A percentile compares a stretch with the other conserved stretches of the same genome.
Conservation (phyloP, 2,113 vertebrate species). For the Microtus richardsoni region DNA sequence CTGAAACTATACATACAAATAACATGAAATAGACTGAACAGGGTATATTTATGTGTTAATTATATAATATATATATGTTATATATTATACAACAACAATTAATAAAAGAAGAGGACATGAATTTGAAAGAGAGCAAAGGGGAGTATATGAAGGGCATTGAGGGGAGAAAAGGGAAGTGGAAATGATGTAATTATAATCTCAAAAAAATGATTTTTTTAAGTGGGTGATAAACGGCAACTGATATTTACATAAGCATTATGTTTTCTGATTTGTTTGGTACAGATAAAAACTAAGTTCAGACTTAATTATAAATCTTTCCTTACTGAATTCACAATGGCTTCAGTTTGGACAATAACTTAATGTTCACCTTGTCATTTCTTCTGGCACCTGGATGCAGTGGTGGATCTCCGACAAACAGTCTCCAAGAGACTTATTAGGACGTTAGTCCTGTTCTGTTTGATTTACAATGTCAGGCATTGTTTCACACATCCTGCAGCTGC, state of each 20-base stretch:
- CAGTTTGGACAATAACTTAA: background rate
- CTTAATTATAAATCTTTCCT: background rate
- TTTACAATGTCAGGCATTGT: background rate
- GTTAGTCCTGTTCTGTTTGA: background rate
- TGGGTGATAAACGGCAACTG: background rate
- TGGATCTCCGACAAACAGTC: background rate
- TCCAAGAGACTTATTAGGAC: background rate
- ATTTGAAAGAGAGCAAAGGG: background rate
- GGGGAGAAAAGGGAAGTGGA: background rate
- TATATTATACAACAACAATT: background rate
- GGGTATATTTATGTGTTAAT: no score
- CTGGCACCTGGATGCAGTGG: background rate
- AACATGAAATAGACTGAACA: background rate
- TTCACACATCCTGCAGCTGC: background rate
- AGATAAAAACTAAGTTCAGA: background rate
- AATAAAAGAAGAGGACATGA: background rate
- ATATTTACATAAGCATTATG: background rate
- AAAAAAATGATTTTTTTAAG: background rate
- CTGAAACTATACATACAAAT: background rate
- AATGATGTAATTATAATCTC: background rate
- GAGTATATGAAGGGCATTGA: background rate
- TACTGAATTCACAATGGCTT: background rate
- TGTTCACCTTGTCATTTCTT: background rate
- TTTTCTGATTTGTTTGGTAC: background rate
- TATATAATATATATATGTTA: background rate